Base-by-base conservation (phyloP, 2,888 invertebrate species). In the Cryptocheilus praepositus region DNA sequence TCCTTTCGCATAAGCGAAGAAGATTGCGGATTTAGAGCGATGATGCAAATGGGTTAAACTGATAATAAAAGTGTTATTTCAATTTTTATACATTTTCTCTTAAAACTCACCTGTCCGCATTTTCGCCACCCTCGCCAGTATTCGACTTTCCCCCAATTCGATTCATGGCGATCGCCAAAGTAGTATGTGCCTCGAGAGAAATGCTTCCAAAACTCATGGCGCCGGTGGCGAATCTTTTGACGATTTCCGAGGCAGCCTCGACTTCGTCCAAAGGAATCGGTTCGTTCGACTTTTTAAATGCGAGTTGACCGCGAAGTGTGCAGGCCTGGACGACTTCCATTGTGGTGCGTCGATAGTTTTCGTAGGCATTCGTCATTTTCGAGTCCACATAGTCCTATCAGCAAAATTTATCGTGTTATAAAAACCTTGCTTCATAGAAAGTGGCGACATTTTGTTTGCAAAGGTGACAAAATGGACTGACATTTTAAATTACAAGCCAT, bases 131-230 rank as follows among this genome's bases (percentile, higher is more conserved):
- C 90, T 99, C 99, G 22, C 99, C 99, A 0, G 99, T 99, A 89
- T 99, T 99, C 71, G 98, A 99, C 90, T 99, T 99, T 75, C 96
- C 99, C 2, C 97, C 96, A 80, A 98, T 94, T 77, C 95, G 93
- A 89, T 99, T 99, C 99, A 99, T 99, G 0, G 99, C 98, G 61
- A 97, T 91, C 0, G 99, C 99, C 36, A 99, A 91, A 0, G 98
- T 95, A 25, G 95, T 93, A 91, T 99, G 99, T 0, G 99, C 96
- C 89, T 99, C 99, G 83, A 97, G 90, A 0, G 98, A 98, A 82
- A 99, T 99, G 68, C 98, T 98, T 0, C 98, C 98, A 89, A 98
- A 98, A 81, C 97, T 97, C 98, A 98, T 98, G 0, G 98, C 98
- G 74, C 97, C 97, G 90, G 90, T 85, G 59, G 93, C 95, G 87